These are phyloP conservation scores for Dendroctonus ponderosae DNA, from an alignment of 1,140 invertebrate genomes.

Conservation along the genomic window DNA sequence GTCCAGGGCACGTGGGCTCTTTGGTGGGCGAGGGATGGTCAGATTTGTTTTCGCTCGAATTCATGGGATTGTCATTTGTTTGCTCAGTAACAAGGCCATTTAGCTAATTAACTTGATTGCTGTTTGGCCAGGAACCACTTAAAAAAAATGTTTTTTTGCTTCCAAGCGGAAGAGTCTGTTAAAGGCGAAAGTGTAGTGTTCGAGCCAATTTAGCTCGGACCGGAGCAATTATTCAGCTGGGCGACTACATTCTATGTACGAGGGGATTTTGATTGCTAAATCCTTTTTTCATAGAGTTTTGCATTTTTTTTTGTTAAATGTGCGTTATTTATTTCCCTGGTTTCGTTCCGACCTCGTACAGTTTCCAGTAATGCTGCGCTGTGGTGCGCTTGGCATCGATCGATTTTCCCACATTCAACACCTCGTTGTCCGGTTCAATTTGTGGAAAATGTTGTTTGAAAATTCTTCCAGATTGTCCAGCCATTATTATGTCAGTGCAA, in stretches of 20 bases:
- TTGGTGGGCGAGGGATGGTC: not conserved
- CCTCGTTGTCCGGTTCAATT: constrained; percentile 5
- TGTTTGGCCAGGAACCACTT: too few relatives aligned
- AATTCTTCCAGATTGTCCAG: constrained; percentile 2
- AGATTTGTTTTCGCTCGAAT: not conserved
- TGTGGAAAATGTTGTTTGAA: constrained; percentile 16
- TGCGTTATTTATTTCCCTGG: not conserved
- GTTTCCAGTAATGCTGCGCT: not conserved
- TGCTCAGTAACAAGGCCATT: too few relatives aligned
- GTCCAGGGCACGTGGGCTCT: not conserved
- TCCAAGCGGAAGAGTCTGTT: too few relatives aligned
- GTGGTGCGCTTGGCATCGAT: not conserved
- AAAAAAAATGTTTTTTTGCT: too few relatives aligned
- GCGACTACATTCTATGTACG: not conserved
- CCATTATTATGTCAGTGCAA: not conserved
- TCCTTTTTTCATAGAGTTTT: not conserved
- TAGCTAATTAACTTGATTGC: too few relatives aligned
- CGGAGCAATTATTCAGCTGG: not conserved
- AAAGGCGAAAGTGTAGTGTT: too few relatives aligned
- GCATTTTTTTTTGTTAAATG: not conserved
- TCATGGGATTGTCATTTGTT: not conserved
- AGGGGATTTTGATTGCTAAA: not conserved
- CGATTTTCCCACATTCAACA: constrained; percentile 11
- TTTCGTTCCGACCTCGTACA: not conserved
- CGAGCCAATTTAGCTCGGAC: not conserved